A percentile compares a stretch with the other conserved stretches of the same genome.
Evolutionary conservation across 2,113 vertebrate genomes (phyloP).

Genomic region (Crypturellus undulatus): DNA sequence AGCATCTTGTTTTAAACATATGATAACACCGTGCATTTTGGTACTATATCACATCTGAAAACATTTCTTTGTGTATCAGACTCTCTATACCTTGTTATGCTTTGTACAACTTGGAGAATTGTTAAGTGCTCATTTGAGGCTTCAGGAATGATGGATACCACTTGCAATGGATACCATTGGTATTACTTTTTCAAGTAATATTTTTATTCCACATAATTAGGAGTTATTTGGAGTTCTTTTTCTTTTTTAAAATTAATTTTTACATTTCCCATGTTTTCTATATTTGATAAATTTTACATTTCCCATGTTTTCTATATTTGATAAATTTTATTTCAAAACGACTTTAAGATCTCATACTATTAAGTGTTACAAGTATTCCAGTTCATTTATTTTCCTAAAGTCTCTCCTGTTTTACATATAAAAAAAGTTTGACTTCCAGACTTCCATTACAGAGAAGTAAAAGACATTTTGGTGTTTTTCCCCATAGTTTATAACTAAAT

Average conservation of each 20-base stretch:
- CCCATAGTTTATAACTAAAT: not conserved
- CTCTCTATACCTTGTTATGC: not conserved
- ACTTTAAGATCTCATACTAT: not conserved
- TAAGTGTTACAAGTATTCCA: fast-evolving
- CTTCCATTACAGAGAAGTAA: not conserved
- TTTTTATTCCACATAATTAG: not conserved
- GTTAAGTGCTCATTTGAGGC: not conserved
- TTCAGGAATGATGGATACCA: not conserved
- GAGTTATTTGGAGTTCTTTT: not conserved
- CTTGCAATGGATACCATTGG: no score
- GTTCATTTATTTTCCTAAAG: not conserved
- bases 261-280: not conserved
- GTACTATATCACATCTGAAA: not conserved
- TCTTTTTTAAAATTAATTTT: not conserved
- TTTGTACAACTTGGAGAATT: not conserved
- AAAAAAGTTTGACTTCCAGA: not conserved
- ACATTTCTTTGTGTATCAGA: not conserved
- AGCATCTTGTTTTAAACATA: not conserved
- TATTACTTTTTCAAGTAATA: not conserved
- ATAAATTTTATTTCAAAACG: not conserved
- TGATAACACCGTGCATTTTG: fast-evolving
- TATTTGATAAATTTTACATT: not conserved
- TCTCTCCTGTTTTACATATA: not conserved
- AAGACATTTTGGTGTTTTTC: not conserved
- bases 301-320: not conserved